A percentile compares a stretch with the other conserved stretches of the same genome.
Conservation (phyloP, 2,888 invertebrate genomes). For the Selenia dentaria region DNA sequence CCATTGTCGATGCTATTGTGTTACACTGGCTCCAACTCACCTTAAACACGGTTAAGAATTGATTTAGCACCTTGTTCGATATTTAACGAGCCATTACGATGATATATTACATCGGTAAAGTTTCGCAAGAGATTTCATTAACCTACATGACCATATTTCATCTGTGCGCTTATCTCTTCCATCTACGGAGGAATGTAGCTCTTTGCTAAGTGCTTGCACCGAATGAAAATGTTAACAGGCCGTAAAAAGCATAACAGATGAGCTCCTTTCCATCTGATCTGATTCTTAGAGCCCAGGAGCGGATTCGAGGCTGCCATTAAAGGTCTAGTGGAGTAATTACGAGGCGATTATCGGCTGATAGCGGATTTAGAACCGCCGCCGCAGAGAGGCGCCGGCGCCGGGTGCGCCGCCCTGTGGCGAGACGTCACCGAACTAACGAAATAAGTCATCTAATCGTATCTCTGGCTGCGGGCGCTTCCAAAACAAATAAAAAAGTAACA, state of each 20-base stretch:
- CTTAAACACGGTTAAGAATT: slow-evolving; percentile 1
- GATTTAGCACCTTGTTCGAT: slow-evolving; percentile 12
- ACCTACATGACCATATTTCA: slow-evolving; percentile 6
- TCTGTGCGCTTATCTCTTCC: not conserved
- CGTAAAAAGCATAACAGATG: not conserved
- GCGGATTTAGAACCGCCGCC: not conserved
- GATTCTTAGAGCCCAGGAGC: not conserved
- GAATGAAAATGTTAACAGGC: not conserved
- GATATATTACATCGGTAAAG: slow-evolving; percentile 8
- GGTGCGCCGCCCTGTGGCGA: slow-evolving; percentile 9
- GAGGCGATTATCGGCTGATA: slow-evolving; percentile 19
- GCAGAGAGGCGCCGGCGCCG: slow-evolving; percentile 9
- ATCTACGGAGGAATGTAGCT: not conserved
- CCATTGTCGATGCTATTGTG: slow-evolving; percentile 9
- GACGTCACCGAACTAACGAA: not conserved
- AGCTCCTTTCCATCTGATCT: not conserved
- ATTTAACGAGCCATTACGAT: slow-evolving; percentile 2
- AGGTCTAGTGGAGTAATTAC: slow-evolving; percentile 13
- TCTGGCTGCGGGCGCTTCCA: not conserved
- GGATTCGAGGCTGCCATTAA: slow-evolving; percentile 7
- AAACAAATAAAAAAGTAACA: not conserved
- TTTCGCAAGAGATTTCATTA: slow-evolving; percentile 11
- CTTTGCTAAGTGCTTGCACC: not conserved
- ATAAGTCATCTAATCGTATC: slow-evolving; percentile 1
- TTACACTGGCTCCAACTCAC: not conserved